Conservation (phyloP, 2,888 invertebrate genomes). For the Megamerina dolium region DNA sequence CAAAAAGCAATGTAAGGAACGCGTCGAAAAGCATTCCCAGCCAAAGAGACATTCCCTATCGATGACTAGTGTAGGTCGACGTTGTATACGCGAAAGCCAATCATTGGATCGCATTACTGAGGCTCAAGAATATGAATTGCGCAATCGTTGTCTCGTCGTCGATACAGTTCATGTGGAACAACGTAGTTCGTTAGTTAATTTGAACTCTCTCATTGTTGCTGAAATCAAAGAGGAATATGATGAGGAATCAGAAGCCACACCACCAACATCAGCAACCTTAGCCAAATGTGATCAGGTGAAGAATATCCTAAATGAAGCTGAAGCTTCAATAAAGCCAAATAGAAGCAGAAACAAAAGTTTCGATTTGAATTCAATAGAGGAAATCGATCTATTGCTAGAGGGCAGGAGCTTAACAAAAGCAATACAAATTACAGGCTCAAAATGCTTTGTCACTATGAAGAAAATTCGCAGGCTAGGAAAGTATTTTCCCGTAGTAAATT, state of each 20-base stretch:
- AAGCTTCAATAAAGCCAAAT: conserved; percentile 31
- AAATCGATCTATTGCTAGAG: conserved; percentile 46
- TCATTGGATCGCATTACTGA: conserved; percentile 80
- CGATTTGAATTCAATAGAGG: conserved; percentile 45
- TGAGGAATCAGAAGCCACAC: conserved; percentile 17
- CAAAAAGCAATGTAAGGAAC: conserved; percentile 36
- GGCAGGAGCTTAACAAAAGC: conserved; percentile 46
- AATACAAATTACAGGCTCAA: conserved; percentile 44
- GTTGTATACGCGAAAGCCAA: conserved; percentile 70
- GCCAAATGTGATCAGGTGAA: conserved; percentile 26
- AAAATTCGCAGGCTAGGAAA: conserved; percentile 60
- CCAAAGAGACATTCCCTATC: conserved; percentile 24
- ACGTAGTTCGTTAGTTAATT: conserved; percentile 35
- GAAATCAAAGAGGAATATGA: conserved; percentile 39
- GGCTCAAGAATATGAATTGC: conserved; percentile 63
- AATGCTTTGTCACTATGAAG: conserved; percentile 49
- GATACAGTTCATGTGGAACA: conserved; percentile 29
- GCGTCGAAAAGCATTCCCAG: conserved; percentile 35
- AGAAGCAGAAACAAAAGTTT: conserved; percentile 35
- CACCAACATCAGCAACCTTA: too few relatives aligned
- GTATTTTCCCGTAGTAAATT: conserved; percentile 59
- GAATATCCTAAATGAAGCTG: conserved; percentile 32
- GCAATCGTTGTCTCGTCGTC: conserved; percentile 27
- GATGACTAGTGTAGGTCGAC: conserved; percentile 51
- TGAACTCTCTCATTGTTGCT: conserved; percentile 38